Evolutionary conservation across 2,113 vertebrate species (phyloP), one percentile per base, ranked within the genome.

Genomic region (Rhinopomastus cyanomelas): DNA sequence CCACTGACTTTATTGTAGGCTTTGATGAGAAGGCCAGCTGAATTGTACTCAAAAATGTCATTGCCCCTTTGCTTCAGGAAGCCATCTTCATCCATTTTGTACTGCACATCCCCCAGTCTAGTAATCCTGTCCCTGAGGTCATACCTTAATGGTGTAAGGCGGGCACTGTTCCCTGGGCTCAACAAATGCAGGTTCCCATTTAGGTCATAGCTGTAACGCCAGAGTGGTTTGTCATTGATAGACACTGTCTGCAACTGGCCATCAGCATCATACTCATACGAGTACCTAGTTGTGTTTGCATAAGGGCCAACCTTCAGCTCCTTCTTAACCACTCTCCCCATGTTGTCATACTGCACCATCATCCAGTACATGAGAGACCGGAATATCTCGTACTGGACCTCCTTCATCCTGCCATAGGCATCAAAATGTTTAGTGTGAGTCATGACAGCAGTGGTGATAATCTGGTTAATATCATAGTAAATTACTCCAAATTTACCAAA

Each of bases 291-390:
- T 39, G 99, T 99, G 95, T 99, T 99, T 86, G 99, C 99, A 0
- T 99, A 99, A n/a, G 99, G 99, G 5, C 99, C 99, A 10, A 99
- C 99, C 81, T 99, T 99, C 19, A 99, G 96, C 94, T 99, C 99
- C 87, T 99, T 99, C 93, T 98, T 98, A 62, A 99, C 98, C 11
- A 99, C 99, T n/a, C 99, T 98, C 2, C 99, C 99, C 98, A 99
- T 99, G 94, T 99, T 99, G 95, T 99, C 99, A 1, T 99, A 99
- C 86, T 99, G 99, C 82, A 99, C 98, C 18, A 99, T 99, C 99
- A 99, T 99, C 99, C 99, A 99, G 95, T 99, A 99, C 99, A 99
- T 99, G 59, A 99, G 98, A 0, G 99, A 99, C 82, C 99, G 98
- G 88, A 99, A 99, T 68, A 99, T 99, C 95, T 99, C 99, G 1